These are phyloP conservation scores for Vireo griseus DNA, from an alignment of 2,797 vertebrate species.

Conservation along the genomic window DNA sequence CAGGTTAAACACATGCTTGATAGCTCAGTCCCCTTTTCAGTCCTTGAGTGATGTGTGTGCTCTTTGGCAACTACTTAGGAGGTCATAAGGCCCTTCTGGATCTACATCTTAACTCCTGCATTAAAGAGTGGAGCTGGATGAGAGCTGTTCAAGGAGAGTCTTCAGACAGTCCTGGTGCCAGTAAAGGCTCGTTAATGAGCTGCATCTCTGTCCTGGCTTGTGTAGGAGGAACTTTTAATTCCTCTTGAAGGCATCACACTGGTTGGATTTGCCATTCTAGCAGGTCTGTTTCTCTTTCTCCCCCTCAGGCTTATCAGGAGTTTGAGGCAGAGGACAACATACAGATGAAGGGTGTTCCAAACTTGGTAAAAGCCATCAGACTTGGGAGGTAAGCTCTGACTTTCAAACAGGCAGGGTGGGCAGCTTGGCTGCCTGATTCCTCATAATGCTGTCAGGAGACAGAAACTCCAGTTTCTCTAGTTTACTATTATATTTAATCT, in stretches of 20 bases:
- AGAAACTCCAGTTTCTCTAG: conserved; percentile 3
- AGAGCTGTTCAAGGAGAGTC: conserved; percentile 19
- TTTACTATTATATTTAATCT: neutral
- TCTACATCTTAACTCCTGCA: neutral
- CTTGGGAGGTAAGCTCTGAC: conserved; percentile 77
- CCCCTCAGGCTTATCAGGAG: conserved; percentile 78
- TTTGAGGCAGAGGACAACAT: conserved; percentile 79
- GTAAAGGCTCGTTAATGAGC: neutral
- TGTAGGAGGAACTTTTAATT: conserved; percentile 37
- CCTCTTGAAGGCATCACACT: conserved; percentile 55
- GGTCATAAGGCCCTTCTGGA: neutral
- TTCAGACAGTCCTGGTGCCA: conserved; percentile 9
- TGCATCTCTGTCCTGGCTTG: conserved; percentile 37
- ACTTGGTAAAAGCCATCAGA: conserved; percentile 76
- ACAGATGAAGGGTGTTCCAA: conserved; percentile 78
- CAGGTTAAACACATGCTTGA: neutral
- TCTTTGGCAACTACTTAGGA: neutral
- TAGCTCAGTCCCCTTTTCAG: neutral
- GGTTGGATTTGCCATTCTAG: conserved; percentile 72
- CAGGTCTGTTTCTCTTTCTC: conserved; percentile 79
- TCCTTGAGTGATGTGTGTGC: neutral
- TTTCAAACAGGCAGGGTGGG: conserved; percentile 65
- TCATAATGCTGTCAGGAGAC: neutral
- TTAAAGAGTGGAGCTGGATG: neutral
- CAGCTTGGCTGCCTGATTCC: conserved; percentile 58